phyloP scores from a whole-genome alignment of 1,140 invertebrate genomes.

The Drosophila equinoxialis region DNA sequence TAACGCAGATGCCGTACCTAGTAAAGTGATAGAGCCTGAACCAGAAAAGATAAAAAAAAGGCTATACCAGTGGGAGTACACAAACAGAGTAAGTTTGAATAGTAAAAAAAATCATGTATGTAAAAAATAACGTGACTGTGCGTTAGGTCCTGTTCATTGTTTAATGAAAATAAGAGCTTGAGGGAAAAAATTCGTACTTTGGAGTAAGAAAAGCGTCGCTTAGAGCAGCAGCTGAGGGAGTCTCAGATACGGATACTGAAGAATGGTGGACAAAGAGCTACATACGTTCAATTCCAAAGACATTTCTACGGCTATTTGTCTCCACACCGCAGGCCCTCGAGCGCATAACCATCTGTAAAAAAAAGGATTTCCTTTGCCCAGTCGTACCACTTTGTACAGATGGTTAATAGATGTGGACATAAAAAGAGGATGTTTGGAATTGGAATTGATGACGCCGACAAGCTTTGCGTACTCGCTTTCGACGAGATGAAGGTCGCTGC shows the following conservation, averaged over 20 bases:
- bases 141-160: background rate
- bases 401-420: background rate
- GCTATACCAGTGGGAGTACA: constrained; percentile 2
- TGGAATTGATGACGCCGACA: background rate
- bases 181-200: no score
- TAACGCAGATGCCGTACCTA: background rate
- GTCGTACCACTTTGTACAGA: no score
- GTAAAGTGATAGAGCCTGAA: constrained; percentile 18
- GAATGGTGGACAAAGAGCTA: no score
- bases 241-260: no score
- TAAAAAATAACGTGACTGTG: constrained; percentile 1
- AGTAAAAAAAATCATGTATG: background rate
- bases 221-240: no score
- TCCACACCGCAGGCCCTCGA: no score
- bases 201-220: no score
- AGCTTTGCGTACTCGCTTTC: constrained; percentile 30
- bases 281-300: no score
- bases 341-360: no score
- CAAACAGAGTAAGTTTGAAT: background rate
- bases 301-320: no score
- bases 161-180: no score
- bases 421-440: background rate
- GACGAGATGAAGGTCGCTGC: constrained; percentile 32
- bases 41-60: constrained; percentile 14
- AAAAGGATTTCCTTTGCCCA: no score